phyloP scores from a whole-genome alignment of 2,113 vertebrate species.

The Egretta garzetta region DNA sequence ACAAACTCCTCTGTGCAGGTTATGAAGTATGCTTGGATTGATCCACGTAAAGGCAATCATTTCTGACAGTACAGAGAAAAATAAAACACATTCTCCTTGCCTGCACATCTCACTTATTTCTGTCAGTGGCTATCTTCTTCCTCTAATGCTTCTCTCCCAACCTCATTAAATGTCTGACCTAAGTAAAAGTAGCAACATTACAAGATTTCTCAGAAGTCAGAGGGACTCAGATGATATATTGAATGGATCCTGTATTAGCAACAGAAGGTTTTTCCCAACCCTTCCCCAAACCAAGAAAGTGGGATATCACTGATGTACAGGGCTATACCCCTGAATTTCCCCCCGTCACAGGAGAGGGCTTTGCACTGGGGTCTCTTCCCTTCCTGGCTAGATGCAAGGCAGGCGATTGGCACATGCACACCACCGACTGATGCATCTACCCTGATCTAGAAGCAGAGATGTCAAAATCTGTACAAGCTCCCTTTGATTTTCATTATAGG shows the following conservation, averaged over 20 bases:
- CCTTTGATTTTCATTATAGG: not conserved
- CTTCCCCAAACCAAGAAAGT: not conserved
- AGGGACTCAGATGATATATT: accelerated
- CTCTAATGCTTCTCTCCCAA: not conserved
- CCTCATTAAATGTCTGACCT: not conserved
- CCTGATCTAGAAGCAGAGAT: not conserved
- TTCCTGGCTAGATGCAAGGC: no score
- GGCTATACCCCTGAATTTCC: no score
- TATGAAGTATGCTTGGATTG: slow-evolving; percentile 57
- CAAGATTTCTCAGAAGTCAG: not conserved
- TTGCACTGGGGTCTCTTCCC: no score
- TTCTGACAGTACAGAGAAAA: slow-evolving; percentile 32
- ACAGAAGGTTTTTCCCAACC: not conserved
- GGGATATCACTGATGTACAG: not conserved
- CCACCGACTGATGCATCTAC: not conserved
- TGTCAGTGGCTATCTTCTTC: not conserved
- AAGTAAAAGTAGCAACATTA: not conserved
- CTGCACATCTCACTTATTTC: not conserved
- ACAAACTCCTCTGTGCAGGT: slow-evolving; percentile 27
- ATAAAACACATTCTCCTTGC: not conserved
- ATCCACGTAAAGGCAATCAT: slow-evolving; percentile 38
- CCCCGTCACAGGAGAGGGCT: not conserved
- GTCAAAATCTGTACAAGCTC: not conserved
- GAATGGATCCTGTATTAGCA: not conserved
- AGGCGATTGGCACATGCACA: not conserved